Evolutionary conservation across 2,888 invertebrate species (phyloP).

Genomic region (Teinopalpus imperialis): DNA sequence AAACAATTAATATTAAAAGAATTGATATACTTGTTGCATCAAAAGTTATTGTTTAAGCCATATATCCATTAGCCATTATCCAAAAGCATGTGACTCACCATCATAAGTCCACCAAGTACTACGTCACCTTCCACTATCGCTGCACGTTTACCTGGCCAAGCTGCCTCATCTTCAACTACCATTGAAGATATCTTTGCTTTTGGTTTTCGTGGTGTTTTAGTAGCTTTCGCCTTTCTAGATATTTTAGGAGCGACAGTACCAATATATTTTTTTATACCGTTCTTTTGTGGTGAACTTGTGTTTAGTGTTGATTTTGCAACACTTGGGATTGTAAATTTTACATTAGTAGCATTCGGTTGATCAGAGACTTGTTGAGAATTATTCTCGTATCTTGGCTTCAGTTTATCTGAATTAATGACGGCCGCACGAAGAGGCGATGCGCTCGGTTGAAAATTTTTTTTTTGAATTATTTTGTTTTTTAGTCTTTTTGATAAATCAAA

Average conservation of each 20-base stretch:
- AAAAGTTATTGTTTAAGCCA: too few species aligned
- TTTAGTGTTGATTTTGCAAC: neutral
- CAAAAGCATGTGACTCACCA: conserved; percentile 94
- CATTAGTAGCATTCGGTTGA: neutral
- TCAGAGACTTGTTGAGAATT: neutral
- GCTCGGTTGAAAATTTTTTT: conserved; percentile 5
- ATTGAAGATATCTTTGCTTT: neutral
- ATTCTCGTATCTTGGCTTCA: neutral
- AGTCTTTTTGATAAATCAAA: conserved; percentile 13
- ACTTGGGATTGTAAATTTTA: neutral
- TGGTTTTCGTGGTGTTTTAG: conserved; percentile 2
- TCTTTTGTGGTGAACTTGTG: neutral
- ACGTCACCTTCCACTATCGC: conserved; percentile 94
- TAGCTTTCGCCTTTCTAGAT: neutral
- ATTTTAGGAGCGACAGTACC: neutral
- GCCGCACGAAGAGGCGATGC: conserved; percentile 9
- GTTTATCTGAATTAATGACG: neutral
- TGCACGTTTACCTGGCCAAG: conserved; percentile 93
- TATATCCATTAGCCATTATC: too few species aligned
- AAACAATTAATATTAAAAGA: too few species aligned
- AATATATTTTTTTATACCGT: neutral
- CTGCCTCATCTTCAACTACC: neutral
- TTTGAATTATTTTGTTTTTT: conserved; percentile 7
- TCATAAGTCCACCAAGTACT: conserved; percentile 95
- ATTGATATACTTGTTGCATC: too few species aligned